These are phyloP conservation scores for Diabrotica balteata DNA, from an alignment of 2,888 invertebrate species.

Conservation along the genomic window DNA sequence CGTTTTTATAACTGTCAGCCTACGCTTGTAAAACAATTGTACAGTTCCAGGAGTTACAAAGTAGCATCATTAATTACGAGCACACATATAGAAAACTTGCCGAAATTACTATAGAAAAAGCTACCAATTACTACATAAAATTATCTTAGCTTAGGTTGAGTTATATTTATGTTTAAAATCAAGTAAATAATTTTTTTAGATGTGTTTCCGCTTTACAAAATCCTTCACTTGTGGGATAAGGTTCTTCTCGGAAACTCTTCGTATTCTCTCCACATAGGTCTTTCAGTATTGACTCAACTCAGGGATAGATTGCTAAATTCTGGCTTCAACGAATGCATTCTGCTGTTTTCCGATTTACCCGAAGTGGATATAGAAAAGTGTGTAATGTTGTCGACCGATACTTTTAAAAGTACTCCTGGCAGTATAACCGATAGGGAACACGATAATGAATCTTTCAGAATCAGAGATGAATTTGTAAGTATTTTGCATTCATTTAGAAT, in stretches of 20 bases:
- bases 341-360: slow-evolving; percentile 97
- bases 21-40: too few relatives aligned
- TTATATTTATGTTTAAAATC: too few relatives aligned
- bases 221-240: slow-evolving; percentile 97
- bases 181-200: slow-evolving; percentile 66
- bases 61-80: slow-evolving; percentile 5
- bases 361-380: slow-evolving; percentile 95
- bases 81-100: too few relatives aligned
- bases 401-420: slow-evolving; percentile 85
- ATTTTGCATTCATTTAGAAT: not conserved
- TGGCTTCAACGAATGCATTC: slow-evolving; percentile 97
- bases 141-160: too few relatives aligned
- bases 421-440: slow-evolving; percentile 88
- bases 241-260: slow-evolving; percentile 91
- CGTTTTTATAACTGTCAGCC: too few relatives aligned
- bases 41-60: too few relatives aligned
- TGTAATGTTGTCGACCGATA: slow-evolving; percentile 85
- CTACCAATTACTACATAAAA: too few relatives aligned
- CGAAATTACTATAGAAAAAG: too few relatives aligned
- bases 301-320: slow-evolving; percentile 83
- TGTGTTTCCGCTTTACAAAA: slow-evolving; percentile 97
- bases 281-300: slow-evolving; percentile 89
- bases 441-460: slow-evolving; percentile 60
- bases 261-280: slow-evolving; percentile 93
- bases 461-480: slow-evolving; percentile 46